phyloP scores from a whole-genome alignment of 2,888 invertebrate species.

The Drosophila barbarae region DNA sequence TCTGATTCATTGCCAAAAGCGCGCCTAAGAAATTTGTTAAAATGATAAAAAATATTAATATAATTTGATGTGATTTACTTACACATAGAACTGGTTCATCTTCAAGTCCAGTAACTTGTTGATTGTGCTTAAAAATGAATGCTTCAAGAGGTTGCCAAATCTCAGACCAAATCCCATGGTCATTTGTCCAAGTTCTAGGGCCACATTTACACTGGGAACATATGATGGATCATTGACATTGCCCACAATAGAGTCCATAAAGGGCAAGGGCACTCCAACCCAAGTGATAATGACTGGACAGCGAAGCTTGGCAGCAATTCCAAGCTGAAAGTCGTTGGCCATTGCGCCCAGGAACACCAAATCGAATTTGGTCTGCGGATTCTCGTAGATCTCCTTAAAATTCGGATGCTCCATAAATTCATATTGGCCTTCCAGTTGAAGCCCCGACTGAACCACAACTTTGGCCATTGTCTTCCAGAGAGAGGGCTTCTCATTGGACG shows the following conservation, averaged over 20 bases:
- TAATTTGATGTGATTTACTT: not conserved
- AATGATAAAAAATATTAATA: not conserved
- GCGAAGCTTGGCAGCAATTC: conserved; percentile 74
- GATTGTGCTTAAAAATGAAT: conserved; percentile 20
- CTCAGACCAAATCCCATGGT: conserved; percentile 49
- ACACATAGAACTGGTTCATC: conserved; percentile 47
- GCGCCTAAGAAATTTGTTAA: conserved; percentile 17
- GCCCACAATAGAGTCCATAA: conserved; percentile 58
- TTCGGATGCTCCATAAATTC: conserved; percentile 60
- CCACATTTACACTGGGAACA: conserved; percentile 50
- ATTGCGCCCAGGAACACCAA: conserved; percentile 73
- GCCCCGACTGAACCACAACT: not conserved
- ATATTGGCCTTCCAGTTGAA: conserved; percentile 47
- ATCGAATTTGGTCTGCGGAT: conserved; percentile 65
- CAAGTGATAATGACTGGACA: conserved; percentile 73
- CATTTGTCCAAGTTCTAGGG: not conserved
- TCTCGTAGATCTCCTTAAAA: conserved; percentile 63
- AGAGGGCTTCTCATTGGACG: conserved; percentile 37
- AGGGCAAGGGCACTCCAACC: conserved; percentile 55
- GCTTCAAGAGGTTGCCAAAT: conserved; percentile 33
- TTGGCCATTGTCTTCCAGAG: conserved; percentile 7
- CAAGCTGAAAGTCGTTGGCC: conserved; percentile 74
- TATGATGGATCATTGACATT: conserved; percentile 69
- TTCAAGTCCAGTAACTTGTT: not conserved
- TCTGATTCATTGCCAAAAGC: conserved; percentile 39